Evolutionary conservation across 2,113 vertebrate species (phyloP).

Genomic region (Cyanocitta stelleri): DNA sequence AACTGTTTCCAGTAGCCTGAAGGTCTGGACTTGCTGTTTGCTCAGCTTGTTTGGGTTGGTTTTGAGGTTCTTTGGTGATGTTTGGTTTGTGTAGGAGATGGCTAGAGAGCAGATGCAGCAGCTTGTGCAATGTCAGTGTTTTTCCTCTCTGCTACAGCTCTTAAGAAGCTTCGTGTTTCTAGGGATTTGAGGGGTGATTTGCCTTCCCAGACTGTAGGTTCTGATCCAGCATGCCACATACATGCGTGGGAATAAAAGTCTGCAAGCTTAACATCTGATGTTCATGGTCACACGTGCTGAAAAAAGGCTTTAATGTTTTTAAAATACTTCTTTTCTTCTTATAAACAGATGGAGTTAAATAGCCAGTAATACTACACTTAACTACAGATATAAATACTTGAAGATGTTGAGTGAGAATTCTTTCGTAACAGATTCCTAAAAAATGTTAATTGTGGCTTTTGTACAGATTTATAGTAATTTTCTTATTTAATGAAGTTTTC

Average conservation of each 20-base stretch:
- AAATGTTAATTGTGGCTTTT: conserved; percentile 31
- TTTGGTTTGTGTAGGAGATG: background rate
- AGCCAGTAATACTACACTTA: background rate
- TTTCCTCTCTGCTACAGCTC: background rate
- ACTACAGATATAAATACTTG: background rate
- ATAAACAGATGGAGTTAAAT: background rate
- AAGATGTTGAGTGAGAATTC: background rate
- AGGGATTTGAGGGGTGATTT: background rate
- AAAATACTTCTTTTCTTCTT: background rate
- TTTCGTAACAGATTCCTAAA: background rate
- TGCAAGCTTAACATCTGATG: background rate
- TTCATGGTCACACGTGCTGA: background rate
- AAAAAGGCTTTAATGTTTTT: conserved; percentile 14
- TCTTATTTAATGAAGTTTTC: conserved; percentile 36
- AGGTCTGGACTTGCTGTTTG: background rate
- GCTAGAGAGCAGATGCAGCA: background rate
- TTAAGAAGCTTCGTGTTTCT: background rate
- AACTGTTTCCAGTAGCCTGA: background rate
- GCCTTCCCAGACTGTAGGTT: background rate
- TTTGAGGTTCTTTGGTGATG: background rate
- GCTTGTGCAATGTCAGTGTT: background rate
- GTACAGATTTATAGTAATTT: conserved; percentile 55
- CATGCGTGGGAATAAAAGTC: background rate
- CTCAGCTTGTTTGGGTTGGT: background rate
- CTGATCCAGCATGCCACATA: background rate